Conservation (phyloP, 2,888 invertebrate genomes). For the Metallyticus violacea region DNA sequence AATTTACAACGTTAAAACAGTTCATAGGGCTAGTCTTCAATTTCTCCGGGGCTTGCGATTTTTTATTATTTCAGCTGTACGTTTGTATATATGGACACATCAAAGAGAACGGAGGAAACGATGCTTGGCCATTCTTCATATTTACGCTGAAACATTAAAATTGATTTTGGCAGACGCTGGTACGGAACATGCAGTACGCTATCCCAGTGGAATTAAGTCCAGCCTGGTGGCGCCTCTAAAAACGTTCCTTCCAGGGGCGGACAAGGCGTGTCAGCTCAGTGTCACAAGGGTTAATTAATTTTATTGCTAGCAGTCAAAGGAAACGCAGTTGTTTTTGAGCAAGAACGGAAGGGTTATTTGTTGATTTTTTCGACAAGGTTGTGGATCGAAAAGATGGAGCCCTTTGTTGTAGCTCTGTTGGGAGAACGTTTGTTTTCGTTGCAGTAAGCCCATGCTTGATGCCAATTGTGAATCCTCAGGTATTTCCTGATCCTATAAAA, state of each 20-base stretch:
- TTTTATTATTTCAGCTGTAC: not conserved
- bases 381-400: not conserved
- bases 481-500: too few relatives aligned
- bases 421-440: not conserved
- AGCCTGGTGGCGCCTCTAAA: not conserved
- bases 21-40: not conserved
- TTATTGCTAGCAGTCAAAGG: not conserved
- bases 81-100: not conserved
- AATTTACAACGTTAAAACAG: not conserved
- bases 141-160: not conserved
- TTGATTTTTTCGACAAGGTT: not conserved
- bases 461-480: too few relatives aligned
- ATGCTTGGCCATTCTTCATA: not conserved
- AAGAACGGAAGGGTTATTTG: not conserved
- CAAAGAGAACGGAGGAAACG: not conserved
- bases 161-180: not conserved
- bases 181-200: not conserved
- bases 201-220: not conserved
- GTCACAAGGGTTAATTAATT: not conserved
- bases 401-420: not conserved
- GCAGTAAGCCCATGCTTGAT: not conserved
- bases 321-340: not conserved
- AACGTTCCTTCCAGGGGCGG: not conserved
- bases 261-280: not conserved
- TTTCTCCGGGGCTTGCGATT: not conserved